phyloP scores from a whole-genome alignment of 2,113 vertebrate genomes.

The Hepsetus odoe region DNA sequence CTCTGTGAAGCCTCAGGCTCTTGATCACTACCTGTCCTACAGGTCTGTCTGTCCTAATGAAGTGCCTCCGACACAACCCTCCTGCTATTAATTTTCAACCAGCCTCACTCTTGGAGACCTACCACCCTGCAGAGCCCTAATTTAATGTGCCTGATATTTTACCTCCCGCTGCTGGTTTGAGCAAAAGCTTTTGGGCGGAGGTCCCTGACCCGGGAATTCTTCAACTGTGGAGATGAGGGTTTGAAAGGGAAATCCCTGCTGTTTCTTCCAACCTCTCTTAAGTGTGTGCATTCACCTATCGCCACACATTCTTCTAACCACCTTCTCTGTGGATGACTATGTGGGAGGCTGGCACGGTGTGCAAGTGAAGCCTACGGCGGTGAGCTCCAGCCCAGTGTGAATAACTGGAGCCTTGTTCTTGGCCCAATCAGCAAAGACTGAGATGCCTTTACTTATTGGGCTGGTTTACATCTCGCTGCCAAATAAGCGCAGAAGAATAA shows the following conservation, averaged over 20 bases:
- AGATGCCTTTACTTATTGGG: constrained; percentile 20
- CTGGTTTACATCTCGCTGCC: constrained; percentile 15
- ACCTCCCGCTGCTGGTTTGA: background rate
- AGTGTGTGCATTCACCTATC: background rate
- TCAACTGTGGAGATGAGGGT: background rate
- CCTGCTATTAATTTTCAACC: background rate
- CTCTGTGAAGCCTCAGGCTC: background rate
- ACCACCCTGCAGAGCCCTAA: background rate
- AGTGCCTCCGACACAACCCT: background rate
- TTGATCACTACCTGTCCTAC: constrained; percentile 15
- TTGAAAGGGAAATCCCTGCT: background rate
- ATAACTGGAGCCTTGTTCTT: constrained; percentile 46
- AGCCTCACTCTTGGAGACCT: background rate
- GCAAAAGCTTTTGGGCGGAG: constrained; percentile 1
- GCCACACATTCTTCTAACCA: background rate
- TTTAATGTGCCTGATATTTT: background rate
- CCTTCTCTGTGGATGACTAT: constrained; percentile 5
- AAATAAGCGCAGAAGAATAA: constrained; percentile 29
- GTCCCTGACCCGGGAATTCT: background rate
- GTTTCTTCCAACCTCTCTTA: constrained; percentile 3
- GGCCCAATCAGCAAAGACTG: constrained; percentile 26
- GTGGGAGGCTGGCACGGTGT: constrained; percentile 20
- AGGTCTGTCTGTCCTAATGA: background rate
- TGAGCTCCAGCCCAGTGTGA: constrained; percentile 6
- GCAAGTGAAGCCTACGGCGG: constrained; percentile 22